Evolutionary conservation across 2,797 vertebrate species (phyloP), one percentile per base, ranked within the genome.

Genomic region (Tenualosa thibaudeaui): DNA sequence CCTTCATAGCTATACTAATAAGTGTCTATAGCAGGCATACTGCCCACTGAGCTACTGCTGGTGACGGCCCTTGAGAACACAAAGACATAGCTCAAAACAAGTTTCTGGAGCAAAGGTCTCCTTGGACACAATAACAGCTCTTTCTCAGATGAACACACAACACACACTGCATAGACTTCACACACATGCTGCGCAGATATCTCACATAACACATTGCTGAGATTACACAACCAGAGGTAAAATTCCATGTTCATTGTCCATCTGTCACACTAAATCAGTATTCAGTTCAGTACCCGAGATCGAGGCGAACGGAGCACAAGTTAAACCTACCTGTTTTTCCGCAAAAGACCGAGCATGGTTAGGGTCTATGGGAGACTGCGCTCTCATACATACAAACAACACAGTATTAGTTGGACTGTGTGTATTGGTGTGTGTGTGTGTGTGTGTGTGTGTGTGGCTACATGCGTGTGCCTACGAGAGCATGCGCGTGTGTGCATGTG

Each of bases 261-360:
- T 56, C 54, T 9, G 22, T 7, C 58, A 62, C 58, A 62, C 58
- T 9, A 62, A 24, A 62, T 6, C 58, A 62, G n/a, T 2, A n/a
- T 9, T n/a, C 8, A 62, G 7, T 12, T 51, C 50, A 3, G 0
- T 2, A 58, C 56, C 22, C 56, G 22, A 10, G n/a, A 62, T 9
- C 5, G 15, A n/a, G 58, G 58, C 58, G 3, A 62, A n/a, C 58
- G 9, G 7, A 62, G 7, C 6, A 10, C n/a, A 8, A 13, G 17
- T 4, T 31, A 22, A 43, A 56, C 86, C 62, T 87, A 89, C 88
- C 86, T 87, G 75, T 51, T 85, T 83, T 83, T 87, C 81, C 82
- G 83, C 71, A 58, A 87, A 86, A 81, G 53, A 31, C 81, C 68
- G 54, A 84, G 83, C 83, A 84, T 86, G 86, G 81, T 65, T 46